Evolutionary conservation across 2,797 vertebrate genomes (phyloP).

Genomic region (Sebastolobus alascanus): DNA sequence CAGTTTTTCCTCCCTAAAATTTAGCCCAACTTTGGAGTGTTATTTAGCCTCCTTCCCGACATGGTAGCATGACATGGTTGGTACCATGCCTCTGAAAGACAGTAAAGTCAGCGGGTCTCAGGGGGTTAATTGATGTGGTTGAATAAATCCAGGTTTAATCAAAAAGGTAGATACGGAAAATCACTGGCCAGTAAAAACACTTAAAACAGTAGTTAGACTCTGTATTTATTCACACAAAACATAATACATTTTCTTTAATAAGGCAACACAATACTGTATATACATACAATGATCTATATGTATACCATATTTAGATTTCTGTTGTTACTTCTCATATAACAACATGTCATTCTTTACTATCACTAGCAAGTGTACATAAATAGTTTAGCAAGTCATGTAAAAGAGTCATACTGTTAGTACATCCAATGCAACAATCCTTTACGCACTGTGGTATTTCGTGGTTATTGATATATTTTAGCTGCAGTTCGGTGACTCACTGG

Average conservation of each 20-base stretch:
- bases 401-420: conserved; percentile 71
- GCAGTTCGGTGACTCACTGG: conserved; percentile 31
- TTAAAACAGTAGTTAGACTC: conserved; percentile 66
- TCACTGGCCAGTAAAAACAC: conserved; percentile 7
- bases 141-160: not conserved
- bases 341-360: conserved; percentile 77
- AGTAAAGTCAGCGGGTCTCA: too few relatives aligned
- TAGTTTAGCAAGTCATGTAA: conserved; percentile 76
- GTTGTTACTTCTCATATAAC: conserved; percentile 71
- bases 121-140: not conserved
- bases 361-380: conserved; percentile 77
- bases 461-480: conserved; percentile 40
- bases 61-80: too few relatives aligned
- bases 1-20: too few relatives aligned
- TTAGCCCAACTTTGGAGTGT: too few relatives aligned
- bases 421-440: conserved; percentile 60
- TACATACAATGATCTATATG: conserved; percentile 82
- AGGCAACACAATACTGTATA: conserved; percentile 85
- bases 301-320: conserved; percentile 77
- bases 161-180: not conserved
- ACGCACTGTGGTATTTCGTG: conserved; percentile 24
- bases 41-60: too few relatives aligned
- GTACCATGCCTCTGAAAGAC: not conserved
- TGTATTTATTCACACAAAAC: conserved; percentile 88
- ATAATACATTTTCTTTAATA: conserved; percentile 82